A percentile compares a stretch with the other conserved stretches of the same genome.
Evolutionary conservation across 2,888 invertebrate species (phyloP).

Genomic region (Cephus sareptanus): DNA sequence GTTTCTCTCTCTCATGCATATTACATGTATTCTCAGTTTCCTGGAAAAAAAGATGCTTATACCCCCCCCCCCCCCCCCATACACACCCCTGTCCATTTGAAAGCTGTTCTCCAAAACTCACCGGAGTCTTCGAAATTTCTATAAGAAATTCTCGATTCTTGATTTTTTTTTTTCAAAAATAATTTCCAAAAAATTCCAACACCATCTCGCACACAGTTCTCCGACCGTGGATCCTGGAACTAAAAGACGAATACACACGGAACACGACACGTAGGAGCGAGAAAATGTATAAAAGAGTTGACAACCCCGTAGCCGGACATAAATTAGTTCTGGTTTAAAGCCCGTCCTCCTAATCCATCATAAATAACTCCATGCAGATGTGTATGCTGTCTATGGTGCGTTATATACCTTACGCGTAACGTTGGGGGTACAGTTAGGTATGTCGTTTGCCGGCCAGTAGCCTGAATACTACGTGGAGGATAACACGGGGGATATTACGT

Average conservation of each 20-base stretch:
- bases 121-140: too few relatives aligned
- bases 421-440: not conserved
- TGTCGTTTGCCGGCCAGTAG: not conserved
- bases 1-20: not conserved
- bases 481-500: conserved; percentile 45
- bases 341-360: conserved; percentile 60
- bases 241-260: conserved; percentile 6
- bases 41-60: not conserved
- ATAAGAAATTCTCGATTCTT: too few relatives aligned
- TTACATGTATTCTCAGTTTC: not conserved
- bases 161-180: too few relatives aligned
- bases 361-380: conserved; percentile 65
- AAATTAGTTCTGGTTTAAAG: conserved; percentile 63
- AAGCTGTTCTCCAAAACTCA: too few relatives aligned
- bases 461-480: too few relatives aligned
- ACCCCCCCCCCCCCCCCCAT: too few relatives aligned
- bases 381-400: conserved; percentile 40
- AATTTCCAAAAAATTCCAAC: too few relatives aligned
- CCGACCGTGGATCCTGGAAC: not conserved
- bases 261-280: not conserved
- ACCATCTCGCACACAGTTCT: too few relatives aligned
- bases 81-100: too few relatives aligned
- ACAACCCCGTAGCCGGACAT: conserved; percentile 53
- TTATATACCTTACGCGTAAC: conserved; percentile 13
- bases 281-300: conserved; percentile 34